These are phyloP conservation scores for Polietes domitor DNA, from an alignment of 2,888 invertebrate species.

Conservation along the genomic window DNA sequence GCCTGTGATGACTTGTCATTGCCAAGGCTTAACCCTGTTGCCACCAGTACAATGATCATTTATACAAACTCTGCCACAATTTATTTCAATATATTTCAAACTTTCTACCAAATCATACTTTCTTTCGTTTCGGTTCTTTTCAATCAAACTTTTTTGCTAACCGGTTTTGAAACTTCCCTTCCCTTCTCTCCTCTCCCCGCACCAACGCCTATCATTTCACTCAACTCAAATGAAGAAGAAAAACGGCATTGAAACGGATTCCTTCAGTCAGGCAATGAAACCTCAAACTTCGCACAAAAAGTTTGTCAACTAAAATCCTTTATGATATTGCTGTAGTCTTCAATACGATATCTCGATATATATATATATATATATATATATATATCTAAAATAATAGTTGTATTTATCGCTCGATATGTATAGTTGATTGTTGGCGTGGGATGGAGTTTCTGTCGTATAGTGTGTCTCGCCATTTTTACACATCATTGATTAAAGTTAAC, in stretches of 20 bases:
- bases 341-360: not conserved
- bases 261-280: not conserved
- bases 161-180: not conserved
- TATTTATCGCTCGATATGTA: not conserved
- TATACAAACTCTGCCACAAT: not conserved
- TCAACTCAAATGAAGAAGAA: not conserved
- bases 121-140: not conserved
- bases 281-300: not conserved
- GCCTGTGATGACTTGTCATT: too few relatives aligned
- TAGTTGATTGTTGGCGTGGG: not conserved
- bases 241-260: not conserved
- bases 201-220: not conserved
- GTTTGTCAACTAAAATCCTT: not conserved
- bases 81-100: not conserved
- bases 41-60: not conserved
- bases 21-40: too few relatives aligned
- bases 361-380: too few relatives aligned
- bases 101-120: not conserved
- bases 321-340: not conserved
- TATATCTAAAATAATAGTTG: slow-evolving; percentile 4
- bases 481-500: slow-evolving; percentile 48
- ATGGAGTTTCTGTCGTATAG: not conserved
- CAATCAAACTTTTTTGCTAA: slow-evolving; percentile 9
- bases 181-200: too few relatives aligned
- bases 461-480: slow-evolving; percentile 48